Percentiles rank a stretch among this genome's conserved stretches.
Conservation (phyloP, 2,797 vertebrate species). For the Acrossocheilus fasciatus region DNA sequence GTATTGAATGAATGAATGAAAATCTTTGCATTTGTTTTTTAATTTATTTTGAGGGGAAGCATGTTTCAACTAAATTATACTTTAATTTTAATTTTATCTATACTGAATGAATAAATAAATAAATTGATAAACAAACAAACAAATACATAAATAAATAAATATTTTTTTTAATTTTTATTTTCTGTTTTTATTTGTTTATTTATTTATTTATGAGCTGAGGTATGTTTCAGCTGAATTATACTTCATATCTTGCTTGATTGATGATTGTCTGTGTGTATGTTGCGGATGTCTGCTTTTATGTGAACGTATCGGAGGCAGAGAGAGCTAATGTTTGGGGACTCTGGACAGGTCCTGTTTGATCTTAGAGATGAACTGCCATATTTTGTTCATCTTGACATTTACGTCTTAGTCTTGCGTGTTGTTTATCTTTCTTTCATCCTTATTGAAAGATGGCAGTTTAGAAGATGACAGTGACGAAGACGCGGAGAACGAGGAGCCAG, state of each 20-base stretch:
- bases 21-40: too few species aligned
- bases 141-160: too few species aligned
- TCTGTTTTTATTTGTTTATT: too few species aligned
- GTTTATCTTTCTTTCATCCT: constrained; percentile 30
- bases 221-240: too few species aligned
- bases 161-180: too few species aligned
- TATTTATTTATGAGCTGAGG: too few species aligned
- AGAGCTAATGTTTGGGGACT: constrained; percentile 24
- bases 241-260: background rate
- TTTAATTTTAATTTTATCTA: background rate
- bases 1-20: too few species aligned
- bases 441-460: constrained; percentile 69
- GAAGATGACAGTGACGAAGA: constrained; percentile 83
- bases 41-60: too few species aligned
- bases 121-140: too few species aligned
- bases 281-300: constrained; percentile 18
- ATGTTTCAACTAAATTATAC: too few species aligned
- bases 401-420: constrained; percentile 27
- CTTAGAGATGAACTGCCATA: constrained; percentile 37
- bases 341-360: constrained; percentile 46
- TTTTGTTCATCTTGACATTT: constrained; percentile 41
- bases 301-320: constrained; percentile 4
- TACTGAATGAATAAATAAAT: too few species aligned
- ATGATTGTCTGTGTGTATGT: background rate
- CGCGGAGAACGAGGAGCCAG: constrained; percentile 71